Evolutionary conservation across 2,797 vertebrate species (phyloP).

Genomic region (Schizothorax lantsangensis): DNA sequence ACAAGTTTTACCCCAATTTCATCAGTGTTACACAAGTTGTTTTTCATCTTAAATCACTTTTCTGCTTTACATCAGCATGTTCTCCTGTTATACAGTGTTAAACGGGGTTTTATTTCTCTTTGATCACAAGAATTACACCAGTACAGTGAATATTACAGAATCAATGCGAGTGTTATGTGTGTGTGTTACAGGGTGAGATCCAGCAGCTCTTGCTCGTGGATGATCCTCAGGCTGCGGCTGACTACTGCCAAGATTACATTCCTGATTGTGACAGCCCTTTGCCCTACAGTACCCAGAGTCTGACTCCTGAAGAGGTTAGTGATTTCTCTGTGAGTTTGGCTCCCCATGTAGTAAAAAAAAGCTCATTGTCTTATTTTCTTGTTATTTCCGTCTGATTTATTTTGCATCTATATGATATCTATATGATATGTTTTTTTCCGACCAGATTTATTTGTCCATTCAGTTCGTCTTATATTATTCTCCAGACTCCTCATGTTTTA

Average conservation of each 20-base stretch:
- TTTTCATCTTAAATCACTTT: conserved; percentile 14
- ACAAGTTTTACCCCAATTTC: conserved; percentile 39
- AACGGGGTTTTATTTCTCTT: conserved; percentile 26
- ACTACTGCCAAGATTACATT: conserved; percentile 85
- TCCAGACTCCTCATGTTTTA: neutral
- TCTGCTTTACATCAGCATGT: conserved; percentile 15
- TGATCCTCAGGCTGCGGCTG: conserved; percentile 82
- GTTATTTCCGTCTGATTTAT: neutral
- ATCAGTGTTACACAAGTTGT: conserved; percentile 47
- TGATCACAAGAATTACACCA: conserved; percentile 27
- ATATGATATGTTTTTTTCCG: neutral
- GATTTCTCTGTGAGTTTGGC: conserved; percentile 1
- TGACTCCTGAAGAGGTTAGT: conserved; percentile 74
- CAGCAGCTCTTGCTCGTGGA: conserved; percentile 87
- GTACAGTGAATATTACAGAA: conserved; percentile 19
- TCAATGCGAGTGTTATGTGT: conserved; percentile 11
- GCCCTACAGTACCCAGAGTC: conserved; percentile 69
- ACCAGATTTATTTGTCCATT: conserved; percentile 8
- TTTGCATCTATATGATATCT: neutral
- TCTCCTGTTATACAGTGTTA: neutral
- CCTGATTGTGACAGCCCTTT: conserved; percentile 81
- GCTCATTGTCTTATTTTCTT: neutral
- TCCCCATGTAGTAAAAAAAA: neutral
- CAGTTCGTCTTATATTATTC: neutral
- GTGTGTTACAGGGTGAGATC: conserved; percentile 83